Conservation (phyloP, 2,113 vertebrate species). For the Nibea coibor region DNA sequence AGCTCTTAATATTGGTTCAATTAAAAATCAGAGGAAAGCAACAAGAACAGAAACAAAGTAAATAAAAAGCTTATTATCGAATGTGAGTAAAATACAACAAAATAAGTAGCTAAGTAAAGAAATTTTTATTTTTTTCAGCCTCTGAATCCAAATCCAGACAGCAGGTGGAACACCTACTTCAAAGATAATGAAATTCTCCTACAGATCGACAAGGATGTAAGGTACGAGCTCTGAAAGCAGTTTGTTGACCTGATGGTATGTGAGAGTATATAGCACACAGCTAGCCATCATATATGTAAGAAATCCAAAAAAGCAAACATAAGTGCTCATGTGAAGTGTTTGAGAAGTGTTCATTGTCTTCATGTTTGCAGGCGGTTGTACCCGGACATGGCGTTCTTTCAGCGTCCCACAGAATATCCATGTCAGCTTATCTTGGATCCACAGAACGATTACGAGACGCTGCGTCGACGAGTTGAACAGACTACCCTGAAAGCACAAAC, state of each 20-base stretch:
- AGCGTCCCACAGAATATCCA: slow-evolving; percentile 94
- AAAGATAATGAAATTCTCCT: slow-evolving; percentile 97
- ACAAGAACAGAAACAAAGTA: no score
- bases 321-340: neutral
- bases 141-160: slow-evolving; percentile 96
- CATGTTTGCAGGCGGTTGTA: slow-evolving; percentile 89
- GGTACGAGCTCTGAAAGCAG: slow-evolving; percentile 78
- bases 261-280: neutral
- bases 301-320: neutral
- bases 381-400: slow-evolving; percentile 98
- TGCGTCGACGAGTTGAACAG: slow-evolving; percentile 93
- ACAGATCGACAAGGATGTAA: slow-evolving; percentile 98
- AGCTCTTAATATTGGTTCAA: no score
- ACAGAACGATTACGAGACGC: slow-evolving; percentile 96
- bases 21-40: no score
- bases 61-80: no score
- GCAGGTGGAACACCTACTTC: slow-evolving; percentile 98
- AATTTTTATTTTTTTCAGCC: slow-evolving; percentile 82
- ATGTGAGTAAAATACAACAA: no score
- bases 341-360: neutral
- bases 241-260: neutral
- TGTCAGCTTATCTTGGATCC: slow-evolving; percentile 95
- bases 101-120: no score
- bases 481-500: slow-evolving; percentile 96
- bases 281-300: neutral